phyloP scores from a whole-genome alignment of 2,113 vertebrate genomes.

The Nyctibius bracteatus region DNA sequence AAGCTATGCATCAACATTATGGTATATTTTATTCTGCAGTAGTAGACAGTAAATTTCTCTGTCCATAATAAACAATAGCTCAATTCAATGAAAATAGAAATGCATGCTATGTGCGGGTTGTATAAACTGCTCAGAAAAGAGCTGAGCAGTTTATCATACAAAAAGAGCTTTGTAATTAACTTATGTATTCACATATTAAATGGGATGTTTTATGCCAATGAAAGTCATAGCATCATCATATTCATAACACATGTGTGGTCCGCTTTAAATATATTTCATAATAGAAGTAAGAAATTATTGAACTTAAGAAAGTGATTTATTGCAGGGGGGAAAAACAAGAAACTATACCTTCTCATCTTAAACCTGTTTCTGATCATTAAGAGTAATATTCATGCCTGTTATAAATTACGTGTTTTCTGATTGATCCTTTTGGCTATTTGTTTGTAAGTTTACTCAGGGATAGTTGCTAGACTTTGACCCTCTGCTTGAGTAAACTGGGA shows the following conservation, averaged over 20 bases:
- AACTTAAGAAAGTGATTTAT: background rate
- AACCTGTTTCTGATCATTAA: slow-evolving; percentile 53
- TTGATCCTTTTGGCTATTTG: slow-evolving; percentile 16
- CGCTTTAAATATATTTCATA: background rate
- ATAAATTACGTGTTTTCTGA: slow-evolving; percentile 51
- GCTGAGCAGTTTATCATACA: background rate
- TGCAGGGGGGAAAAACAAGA: background rate
- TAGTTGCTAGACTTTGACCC: background rate
- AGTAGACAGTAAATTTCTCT: slow-evolving; percentile 54
- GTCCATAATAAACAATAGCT: slow-evolving; percentile 59
- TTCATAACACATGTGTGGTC: background rate
- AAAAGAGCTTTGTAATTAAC: background rate
- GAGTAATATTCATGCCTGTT: slow-evolving; percentile 10
- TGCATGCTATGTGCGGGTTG: background rate
- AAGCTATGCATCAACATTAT: slow-evolving; percentile 46
- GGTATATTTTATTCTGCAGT: slow-evolving; percentile 49
- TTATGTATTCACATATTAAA: background rate
- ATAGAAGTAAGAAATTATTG: background rate
- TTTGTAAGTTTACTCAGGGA: slow-evolving; percentile 10
- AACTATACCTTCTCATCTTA: slow-evolving; percentile 24
- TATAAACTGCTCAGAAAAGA: slow-evolving; percentile 2
- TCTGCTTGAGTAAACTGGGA: background rate
- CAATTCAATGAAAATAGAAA: slow-evolving; percentile 61
- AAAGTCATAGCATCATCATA: background rate
- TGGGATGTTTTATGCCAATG: slow-evolving; percentile 1